Evolutionary conservation across 2,113 vertebrate species (phyloP), one percentile per base, ranked within the genome.

Genomic region (Struthidea cinerea): DNA sequence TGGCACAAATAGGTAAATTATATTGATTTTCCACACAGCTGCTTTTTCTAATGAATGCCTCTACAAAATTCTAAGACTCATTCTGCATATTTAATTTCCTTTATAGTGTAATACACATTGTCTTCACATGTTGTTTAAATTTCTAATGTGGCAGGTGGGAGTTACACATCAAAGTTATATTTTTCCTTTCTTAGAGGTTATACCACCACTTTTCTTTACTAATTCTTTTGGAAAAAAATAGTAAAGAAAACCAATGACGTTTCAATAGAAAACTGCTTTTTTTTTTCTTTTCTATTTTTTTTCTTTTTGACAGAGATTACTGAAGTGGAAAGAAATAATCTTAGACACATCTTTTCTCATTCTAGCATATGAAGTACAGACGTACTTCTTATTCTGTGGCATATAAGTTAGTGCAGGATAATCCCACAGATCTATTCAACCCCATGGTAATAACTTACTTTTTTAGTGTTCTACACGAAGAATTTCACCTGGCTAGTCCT

Each of bases 41-140:
- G 61, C 33, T 84, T n/a, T 85, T 87, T 82, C 50, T 93, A 47
- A 23, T 88, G 96, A 96, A 93, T 79, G 63, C 63, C 52, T 75
- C 46, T 90, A 69, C 50, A 91, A 76, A 94, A 95, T 89, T 91
- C 78, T 67, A 79, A 94, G 69, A 26, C 10, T 87, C 33, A 42
- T 90, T 95, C 57, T 93, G 73, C 73, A 56, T 60, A 77, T 96
- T 96, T 95, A 91, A 94, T 90, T 87, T 50, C 44, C 35, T 90
- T 96, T 89, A 42, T 79, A 91, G 84, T 93, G 44, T 81, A 97
- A 71, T 91, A 85, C 65, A 79, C 67, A 80, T 86, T 94, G 67
- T 94, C 69, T 88, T 95, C 94, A 86, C 73, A 84, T 69, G 83
- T 88, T 55, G 37, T 55, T 95, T 95, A 89, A 74, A 82, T 64